Percentiles rank a stretch among this genome's conserved stretches.
These are phyloP conservation scores for Prenolepis imparis DNA, from an alignment of 2,888 invertebrate species.

Conservation along the genomic window DNA sequence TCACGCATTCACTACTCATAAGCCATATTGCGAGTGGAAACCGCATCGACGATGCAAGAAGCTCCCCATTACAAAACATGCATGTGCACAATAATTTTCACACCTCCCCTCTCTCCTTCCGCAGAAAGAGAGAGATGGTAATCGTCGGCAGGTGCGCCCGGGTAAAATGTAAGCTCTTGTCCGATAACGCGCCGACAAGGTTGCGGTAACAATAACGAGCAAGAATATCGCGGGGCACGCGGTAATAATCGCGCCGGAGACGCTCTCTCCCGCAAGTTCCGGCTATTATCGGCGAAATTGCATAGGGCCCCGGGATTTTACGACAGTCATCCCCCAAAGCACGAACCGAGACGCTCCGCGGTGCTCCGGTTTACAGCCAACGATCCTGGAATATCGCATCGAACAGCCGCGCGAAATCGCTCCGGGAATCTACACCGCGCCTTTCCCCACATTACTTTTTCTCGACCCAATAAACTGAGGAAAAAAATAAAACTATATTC, in stretches of 20 bases:
- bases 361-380: conserved; percentile 25
- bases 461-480: neutral
- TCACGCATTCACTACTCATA: conserved; percentile 28
- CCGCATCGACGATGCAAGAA: conserved; percentile 28
- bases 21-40: conserved; percentile 28
- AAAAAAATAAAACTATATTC: neutral
- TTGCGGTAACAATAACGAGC: conserved; percentile 39
- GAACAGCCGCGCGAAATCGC: conserved; percentile 18
- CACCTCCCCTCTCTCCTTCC: neutral
- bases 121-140: neutral
- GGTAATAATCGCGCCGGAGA: conserved; percentile 45
- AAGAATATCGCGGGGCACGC: conserved; percentile 24
- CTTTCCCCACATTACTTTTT: conserved; percentile 38
- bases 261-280: neutral
- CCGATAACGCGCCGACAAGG: conserved; percentile 35
- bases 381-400: conserved; percentile 34
- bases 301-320: conserved; percentile 26
- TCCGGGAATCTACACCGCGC: conserved; percentile 36
- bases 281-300: conserved; percentile 33
- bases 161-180: neutral
- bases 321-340: conserved; percentile 23
- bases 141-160: conserved; percentile 40
- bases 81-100: conserved; percentile 9
- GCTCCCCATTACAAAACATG: conserved; percentile 30
- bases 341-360: neutral